phyloP scores from a whole-genome alignment of 2,797 vertebrate species.

The Otus scops region DNA sequence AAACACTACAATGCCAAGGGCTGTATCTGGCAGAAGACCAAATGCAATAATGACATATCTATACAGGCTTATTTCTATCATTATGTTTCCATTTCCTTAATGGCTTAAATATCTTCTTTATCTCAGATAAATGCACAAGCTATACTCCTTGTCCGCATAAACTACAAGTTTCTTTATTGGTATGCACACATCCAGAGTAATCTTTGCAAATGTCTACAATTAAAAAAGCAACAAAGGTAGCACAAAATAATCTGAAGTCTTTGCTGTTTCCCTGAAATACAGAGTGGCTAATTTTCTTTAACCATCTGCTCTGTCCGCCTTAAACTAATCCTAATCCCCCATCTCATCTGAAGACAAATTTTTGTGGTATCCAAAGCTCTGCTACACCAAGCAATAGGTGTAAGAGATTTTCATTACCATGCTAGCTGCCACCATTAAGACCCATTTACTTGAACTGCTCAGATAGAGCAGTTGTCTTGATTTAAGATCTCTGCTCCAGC shows the following conservation, averaged over 20 bases:
- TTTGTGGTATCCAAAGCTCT: neutral
- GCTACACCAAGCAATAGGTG: neutral
- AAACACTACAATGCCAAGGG: neutral
- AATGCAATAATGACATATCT: neutral
- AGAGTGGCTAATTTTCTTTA: neutral
- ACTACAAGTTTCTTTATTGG: neutral
- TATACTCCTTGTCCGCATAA: neutral
- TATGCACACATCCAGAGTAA: neutral
- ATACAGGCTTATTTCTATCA: neutral
- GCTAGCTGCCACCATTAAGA: neutral
- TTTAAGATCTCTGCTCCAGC: neutral
- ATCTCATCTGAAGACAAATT: neutral
- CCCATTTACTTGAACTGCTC: neutral
- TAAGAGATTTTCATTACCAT: neutral
- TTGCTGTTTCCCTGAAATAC: neutral
- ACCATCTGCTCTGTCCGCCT: neutral
- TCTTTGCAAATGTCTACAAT: neutral
- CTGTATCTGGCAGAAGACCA: neutral
- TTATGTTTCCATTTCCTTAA: conserved; percentile 7
- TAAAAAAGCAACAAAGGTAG: neutral
- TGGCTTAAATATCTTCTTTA: neutral
- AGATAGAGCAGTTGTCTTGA: neutral
- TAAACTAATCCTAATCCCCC: neutral
- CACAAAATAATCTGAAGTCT: neutral
- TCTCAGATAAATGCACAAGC: neutral